Evolutionary conservation across 2,888 invertebrate genomes (phyloP).

Genomic region (Netelia melanura): DNA sequence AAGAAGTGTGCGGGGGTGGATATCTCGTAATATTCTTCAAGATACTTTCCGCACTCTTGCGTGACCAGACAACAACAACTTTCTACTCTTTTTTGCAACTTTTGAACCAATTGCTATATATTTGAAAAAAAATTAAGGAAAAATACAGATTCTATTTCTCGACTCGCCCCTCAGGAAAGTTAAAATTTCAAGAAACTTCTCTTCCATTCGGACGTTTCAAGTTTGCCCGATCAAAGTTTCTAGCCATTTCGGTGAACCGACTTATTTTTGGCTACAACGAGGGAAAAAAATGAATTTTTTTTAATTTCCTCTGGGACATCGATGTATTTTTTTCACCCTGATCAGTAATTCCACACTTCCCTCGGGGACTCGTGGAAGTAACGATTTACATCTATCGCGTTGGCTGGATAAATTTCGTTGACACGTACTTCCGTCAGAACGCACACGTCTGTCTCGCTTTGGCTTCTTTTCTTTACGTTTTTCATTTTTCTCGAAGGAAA

Average conservation of each 20-base stretch:
- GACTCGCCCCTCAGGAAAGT: too few species aligned
- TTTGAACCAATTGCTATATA: too few species aligned
- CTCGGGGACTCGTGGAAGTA: constrained; percentile 15
- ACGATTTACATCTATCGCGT: constrained; percentile 40
- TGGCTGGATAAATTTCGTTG: constrained; percentile 55
- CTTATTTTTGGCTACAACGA: neutral
- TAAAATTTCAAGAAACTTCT: too few species aligned
- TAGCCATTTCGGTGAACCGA: neutral
- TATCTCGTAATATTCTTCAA: neutral
- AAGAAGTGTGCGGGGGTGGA: neutral
- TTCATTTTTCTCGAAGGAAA: constrained; percentile 39
- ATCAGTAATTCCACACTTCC: neutral
- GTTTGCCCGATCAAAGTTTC: neutral
- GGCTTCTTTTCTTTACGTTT: constrained; percentile 22
- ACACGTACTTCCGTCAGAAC: constrained; percentile 59
- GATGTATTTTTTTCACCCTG: neutral
- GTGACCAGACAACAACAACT: too few species aligned
- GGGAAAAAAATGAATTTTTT: neutral
- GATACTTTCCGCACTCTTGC: neutral
- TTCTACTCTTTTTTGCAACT: too few species aligned
- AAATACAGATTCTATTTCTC: too few species aligned
- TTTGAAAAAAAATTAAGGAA: too few species aligned
- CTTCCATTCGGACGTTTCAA: too few species aligned
- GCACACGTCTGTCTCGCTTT: constrained; percentile 33
- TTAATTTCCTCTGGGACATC: neutral